These are phyloP conservation scores for Dasyprocta punctata DNA, from an alignment of 2,113 vertebrate genomes.

Conservation along the genomic window DNA sequence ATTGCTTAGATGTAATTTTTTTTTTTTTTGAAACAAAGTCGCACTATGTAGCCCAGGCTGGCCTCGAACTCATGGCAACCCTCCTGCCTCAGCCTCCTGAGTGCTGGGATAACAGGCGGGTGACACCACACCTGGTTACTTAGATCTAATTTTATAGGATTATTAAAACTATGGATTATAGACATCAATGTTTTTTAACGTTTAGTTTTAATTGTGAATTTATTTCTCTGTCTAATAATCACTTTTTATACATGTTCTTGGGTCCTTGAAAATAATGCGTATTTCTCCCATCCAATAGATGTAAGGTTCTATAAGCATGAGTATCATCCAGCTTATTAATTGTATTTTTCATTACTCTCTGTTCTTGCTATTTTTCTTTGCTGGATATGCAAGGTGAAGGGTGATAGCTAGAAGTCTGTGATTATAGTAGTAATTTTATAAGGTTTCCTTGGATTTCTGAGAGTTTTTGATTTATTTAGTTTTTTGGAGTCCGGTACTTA, in stretches of 20 bases:
- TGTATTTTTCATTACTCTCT: neutral
- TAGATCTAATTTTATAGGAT: constrained; percentile 16
- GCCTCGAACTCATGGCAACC: too few species aligned
- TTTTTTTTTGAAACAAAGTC: too few species aligned
- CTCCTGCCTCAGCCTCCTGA: too few species aligned
- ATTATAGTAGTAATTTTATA: neutral
- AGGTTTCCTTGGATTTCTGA: constrained; percentile 1
- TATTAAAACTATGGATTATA: neutral
- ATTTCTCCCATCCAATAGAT: neutral
- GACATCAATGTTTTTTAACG: neutral
- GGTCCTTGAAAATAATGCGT: neutral
- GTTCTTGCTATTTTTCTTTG: neutral
- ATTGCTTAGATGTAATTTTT: constrained; percentile 18
- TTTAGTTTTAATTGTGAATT: neutral
- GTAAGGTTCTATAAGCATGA: neutral
- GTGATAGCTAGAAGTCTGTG: neutral
- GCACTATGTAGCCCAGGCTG: too few species aligned
- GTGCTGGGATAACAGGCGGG: too few species aligned
- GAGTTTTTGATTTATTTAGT: neutral
- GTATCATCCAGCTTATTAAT: neutral
- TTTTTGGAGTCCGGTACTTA: neutral
- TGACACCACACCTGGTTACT: too few species aligned
- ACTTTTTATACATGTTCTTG: neutral
- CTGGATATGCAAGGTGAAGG: neutral
- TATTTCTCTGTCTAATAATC: neutral